phyloP scores from a whole-genome alignment of 2,888 invertebrate species.

The Leucophenga maculata region DNA sequence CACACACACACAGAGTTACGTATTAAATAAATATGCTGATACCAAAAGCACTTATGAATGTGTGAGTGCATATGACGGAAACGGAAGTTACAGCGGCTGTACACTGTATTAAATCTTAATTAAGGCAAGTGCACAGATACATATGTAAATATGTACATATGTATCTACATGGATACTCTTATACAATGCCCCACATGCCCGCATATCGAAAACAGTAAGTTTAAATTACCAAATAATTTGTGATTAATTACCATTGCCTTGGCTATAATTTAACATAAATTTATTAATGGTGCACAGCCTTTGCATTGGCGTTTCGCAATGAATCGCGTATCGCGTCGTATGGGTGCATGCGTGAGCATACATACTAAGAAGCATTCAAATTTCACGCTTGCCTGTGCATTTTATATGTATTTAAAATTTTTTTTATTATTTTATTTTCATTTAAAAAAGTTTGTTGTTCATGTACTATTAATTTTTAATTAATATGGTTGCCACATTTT shows the following conservation, averaged over 20 bases:
- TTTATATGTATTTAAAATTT: conserved; percentile 6
- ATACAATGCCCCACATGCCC: conserved; percentile 31
- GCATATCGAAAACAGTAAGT: conserved; percentile 48
- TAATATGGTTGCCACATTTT: conserved; percentile 14
- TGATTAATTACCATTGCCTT: conserved; percentile 56
- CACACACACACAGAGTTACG: background rate
- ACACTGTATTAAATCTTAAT: conserved; percentile 61
- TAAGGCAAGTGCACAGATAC: conserved; percentile 36
- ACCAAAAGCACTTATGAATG: conserved; percentile 10
- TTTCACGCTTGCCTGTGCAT: background rate
- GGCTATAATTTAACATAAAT: background rate
- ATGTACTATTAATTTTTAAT: conserved; percentile 1
- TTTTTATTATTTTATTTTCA: background rate
- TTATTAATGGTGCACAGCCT: background rate
- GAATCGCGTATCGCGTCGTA: background rate
- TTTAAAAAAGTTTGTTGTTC: background rate
- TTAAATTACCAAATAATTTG: conserved; percentile 63
- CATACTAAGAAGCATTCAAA: background rate
- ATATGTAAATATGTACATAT: conserved; percentile 4
- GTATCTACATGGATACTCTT: conserved; percentile 25
- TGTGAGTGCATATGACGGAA: conserved; percentile 26
- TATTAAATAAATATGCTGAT: conserved; percentile 1
- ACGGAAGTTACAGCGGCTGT: conserved; percentile 28
- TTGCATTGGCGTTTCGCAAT: background rate
- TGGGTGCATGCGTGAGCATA: background rate